Percentiles rank a stretch among this genome's conserved stretches.
phyloP scores from a whole-genome alignment of 2,888 invertebrate species.

The Campoplex nolae region DNA sequence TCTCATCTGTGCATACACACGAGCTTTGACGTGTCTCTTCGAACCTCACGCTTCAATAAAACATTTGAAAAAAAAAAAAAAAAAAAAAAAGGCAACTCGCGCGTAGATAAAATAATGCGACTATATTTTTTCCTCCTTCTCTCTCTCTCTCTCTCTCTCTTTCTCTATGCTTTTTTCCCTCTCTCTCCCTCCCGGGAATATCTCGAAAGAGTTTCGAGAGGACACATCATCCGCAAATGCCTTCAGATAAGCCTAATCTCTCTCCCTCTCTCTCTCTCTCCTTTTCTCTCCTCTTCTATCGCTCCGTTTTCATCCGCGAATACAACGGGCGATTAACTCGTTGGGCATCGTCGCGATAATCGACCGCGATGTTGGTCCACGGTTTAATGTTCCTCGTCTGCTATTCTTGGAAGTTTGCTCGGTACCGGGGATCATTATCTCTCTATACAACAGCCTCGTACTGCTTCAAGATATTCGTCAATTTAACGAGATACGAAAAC shows the following conservation, averaged over 20 bases:
- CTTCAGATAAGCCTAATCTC: constrained; percentile 66
- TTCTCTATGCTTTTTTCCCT: constrained; percentile 14
- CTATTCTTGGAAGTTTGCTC: constrained; percentile 62
- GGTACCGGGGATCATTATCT: constrained; percentile 58
- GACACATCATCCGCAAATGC: constrained; percentile 64
- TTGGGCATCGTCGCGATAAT: constrained; percentile 64
- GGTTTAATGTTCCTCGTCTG: constrained; percentile 59
- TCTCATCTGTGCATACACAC: neutral
- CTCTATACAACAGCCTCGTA: constrained; percentile 27
- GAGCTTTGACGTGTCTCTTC: constrained; percentile 17
- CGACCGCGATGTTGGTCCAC: constrained; percentile 69
- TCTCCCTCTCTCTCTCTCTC: constrained; percentile 49
- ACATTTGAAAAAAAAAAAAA: constrained; percentile 43
- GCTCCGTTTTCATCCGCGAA: constrained; percentile 49
- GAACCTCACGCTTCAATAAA: constrained; percentile 53
- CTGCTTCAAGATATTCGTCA: constrained; percentile 34
- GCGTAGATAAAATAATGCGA: constrained; percentile 42
- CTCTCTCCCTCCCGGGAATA: neutral
- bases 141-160: constrained; percentile 32
- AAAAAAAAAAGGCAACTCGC: constrained; percentile 9
- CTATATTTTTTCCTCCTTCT: constrained; percentile 34
- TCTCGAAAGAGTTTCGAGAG: constrained; percentile 56
- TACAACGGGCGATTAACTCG: constrained; percentile 63
- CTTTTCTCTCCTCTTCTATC: constrained; percentile 17
- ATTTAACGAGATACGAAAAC: constrained; percentile 16